Evolutionary conservation across 2,888 invertebrate species (phyloP), one percentile per base, ranked within the genome.

Genomic region (Lycia hirtaria): DNA sequence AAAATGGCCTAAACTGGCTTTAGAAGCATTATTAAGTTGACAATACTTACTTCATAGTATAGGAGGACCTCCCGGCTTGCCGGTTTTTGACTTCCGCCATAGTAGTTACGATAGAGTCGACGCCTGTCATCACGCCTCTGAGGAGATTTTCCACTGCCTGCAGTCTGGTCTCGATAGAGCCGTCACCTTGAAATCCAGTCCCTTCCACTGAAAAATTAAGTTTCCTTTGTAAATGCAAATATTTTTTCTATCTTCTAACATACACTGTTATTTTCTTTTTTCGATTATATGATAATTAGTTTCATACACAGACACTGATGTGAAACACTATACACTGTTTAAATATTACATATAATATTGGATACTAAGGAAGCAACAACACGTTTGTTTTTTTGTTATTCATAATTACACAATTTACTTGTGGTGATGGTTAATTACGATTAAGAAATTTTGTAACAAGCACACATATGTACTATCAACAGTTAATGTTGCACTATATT

Each of bases 1-100:
- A n/a, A n/a, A n/a, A n/a, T n/a, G n/a, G n/a, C n/a, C n/a, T n/a
- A n/a, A n/a, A n/a, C n/a, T n/a, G n/a, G n/a, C n/a, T n/a, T n/a
- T n/a, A n/a, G n/a, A n/a, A n/a, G n/a, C n/a, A n/a, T n/a, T n/a
- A n/a, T n/a, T n/a, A n/a, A n/a, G 32, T 35, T 0, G 15, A 28
- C 32, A 6, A 10, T 17, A 75, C 78, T 72, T 64, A 86, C 87
- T 79, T 86, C 15, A 61, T 0, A 5, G 35, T 6, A 33, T 59
- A 68, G 5, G 71, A 68, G 5, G 71, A 66, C 59, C 76, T 79
- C 2, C 66, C 19, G 15, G 71, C 69, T 58, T 88, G 87, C 7
- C 88, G 75, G 59, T 70, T 83, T 67, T 89, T 88, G 26, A 90
- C 90, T 62, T 89, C 88, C 0, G 86, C 71, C 55, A 90, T 88